These are phyloP conservation scores for Arothron firmamentum DNA, from an alignment of 2,113 vertebrate genomes.

Conservation along the genomic window DNA sequence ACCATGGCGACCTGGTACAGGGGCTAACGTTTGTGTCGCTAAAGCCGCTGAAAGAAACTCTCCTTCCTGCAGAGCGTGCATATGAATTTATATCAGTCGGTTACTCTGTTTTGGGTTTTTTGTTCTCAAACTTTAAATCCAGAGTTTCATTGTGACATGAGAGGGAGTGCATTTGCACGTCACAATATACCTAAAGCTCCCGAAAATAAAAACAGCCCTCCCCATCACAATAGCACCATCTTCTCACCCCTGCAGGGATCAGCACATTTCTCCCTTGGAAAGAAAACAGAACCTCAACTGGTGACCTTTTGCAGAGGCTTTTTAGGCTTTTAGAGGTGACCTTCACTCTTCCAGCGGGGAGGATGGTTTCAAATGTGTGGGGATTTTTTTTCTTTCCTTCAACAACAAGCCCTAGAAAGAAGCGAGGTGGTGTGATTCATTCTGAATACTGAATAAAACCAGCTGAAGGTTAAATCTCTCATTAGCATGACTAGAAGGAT, in stretches of 20 bases:
- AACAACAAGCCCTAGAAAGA: conserved; percentile 18
- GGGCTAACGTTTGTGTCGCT: background rate
- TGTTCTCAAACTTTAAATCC: no score
- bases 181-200: no score
- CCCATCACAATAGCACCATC: background rate
- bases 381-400: conserved; percentile 36
- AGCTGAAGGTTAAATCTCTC: conserved; percentile 26
- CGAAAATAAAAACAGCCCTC: no score
- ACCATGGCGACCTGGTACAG: conserved; percentile 22
- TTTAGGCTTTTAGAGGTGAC: conserved; percentile 43
- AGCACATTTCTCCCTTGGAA: conserved; percentile 47
- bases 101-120: no score
- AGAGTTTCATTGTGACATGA: no score
- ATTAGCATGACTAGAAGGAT: conserved; percentile 26
- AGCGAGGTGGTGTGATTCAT: conserved; percentile 44
- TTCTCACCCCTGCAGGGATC: conserved; percentile 54
- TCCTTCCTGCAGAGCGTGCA: background rate
- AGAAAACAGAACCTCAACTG: conserved; percentile 21
- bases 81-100: no score
- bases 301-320: conserved; percentile 50
- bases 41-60: conserved; percentile 36
- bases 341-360: conserved; percentile 36
- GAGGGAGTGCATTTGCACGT: no score
- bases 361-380: conserved; percentile 52
- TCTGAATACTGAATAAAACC: conserved; percentile 20